Base-by-base conservation (phyloP, 2,797 vertebrate species). In the Syncerus caffer region DNA sequence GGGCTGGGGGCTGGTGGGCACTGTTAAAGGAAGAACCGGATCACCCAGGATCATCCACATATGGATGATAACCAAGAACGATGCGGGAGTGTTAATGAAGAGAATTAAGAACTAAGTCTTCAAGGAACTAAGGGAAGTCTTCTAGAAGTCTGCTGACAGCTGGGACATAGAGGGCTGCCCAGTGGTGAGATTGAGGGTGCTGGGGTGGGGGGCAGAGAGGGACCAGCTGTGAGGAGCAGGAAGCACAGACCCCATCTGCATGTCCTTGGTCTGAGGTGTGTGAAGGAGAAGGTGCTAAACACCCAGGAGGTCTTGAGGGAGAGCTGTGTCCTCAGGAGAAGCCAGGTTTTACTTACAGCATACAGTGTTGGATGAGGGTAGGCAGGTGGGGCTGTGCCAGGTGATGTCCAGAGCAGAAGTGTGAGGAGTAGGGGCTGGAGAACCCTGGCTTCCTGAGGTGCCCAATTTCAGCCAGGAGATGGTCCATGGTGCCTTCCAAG, bases 71-170 rank as follows among this genome's bases (percentile, higher is more conserved):
- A 76, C 38, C 34, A 27, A 76, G 38, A 45, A 27, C 3, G 1
- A 45, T 25, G 12, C 2, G 3, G 38, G 38, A 19, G 71, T 76
- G 71, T 19, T 71, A 38, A 38, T 23, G 67, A 38, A 38, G 67
- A 23, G 19, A 34, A 38, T 71, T 71, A 38, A 71, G 34, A 38
- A 12, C 64, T 71, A 71, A 71, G 19, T 71, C 67, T 71, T 98
- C 79, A 97, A 97, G 96, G 97, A 97, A 14, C 14, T 5, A 90
- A 25, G 58, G 27, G 45, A 31, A 82, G n/a, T 27, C 15, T 25
- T 21, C 31, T 23, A 25, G 45, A 86, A 42, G 64, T 96, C 53
- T 78, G 57, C 38, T 51, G 84, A 12, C 25, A 82, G 34, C 85
- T 51, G 6, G 27, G 17, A 21, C 7, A 1, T 3, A 7, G 47